Conservation (phyloP, 2,888 invertebrate species). For the Nyleta sp. region DNA sequence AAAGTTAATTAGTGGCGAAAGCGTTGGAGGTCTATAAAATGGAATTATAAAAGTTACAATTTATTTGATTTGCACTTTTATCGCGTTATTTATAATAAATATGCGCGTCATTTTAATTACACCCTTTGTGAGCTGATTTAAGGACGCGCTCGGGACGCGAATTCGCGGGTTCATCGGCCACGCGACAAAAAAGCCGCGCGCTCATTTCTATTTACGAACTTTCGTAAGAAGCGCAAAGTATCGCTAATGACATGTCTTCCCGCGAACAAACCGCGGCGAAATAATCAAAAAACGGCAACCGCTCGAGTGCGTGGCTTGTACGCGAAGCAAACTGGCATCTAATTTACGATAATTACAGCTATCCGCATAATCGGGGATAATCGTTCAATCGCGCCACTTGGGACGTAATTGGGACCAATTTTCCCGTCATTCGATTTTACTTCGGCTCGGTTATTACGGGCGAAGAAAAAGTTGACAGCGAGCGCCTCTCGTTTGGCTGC, state of each 20-base stretch:
- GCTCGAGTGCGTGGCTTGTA: too few species aligned
- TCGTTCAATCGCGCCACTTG: conserved; percentile 59
- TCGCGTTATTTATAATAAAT: conserved; percentile 47
- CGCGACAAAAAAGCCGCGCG: conserved; percentile 22
- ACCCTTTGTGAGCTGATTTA: too few species aligned
- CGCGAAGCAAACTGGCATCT: conserved; percentile 59
- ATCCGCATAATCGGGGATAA: conserved; percentile 60
- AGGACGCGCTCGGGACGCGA: too few species aligned
- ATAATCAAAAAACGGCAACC: conserved; percentile 40
- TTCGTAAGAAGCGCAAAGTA: conserved; percentile 49
- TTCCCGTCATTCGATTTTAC: conserved; percentile 67
- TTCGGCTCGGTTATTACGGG: conserved; percentile 39
- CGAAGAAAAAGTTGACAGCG: conserved; percentile 55
- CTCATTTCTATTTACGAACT: conserved; percentile 34
- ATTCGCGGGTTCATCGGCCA: conserved; percentile 37
- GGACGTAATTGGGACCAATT: conserved; percentile 64
- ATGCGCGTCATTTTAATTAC: conserved; percentile 46
- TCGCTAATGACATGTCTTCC: conserved; percentile 54
- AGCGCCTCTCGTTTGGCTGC: conserved; percentile 22
- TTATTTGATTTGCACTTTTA: conserved; percentile 58
- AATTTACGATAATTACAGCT: conserved; percentile 64
- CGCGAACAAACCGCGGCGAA: conserved; percentile 34
- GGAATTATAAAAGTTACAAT: conserved; percentile 65
- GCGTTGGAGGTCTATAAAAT: conserved; percentile 55
- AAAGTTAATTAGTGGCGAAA: conserved; percentile 75